Conservation (phyloP, 2,797 vertebrate species). For the Crocidura indochinensis region DNA sequence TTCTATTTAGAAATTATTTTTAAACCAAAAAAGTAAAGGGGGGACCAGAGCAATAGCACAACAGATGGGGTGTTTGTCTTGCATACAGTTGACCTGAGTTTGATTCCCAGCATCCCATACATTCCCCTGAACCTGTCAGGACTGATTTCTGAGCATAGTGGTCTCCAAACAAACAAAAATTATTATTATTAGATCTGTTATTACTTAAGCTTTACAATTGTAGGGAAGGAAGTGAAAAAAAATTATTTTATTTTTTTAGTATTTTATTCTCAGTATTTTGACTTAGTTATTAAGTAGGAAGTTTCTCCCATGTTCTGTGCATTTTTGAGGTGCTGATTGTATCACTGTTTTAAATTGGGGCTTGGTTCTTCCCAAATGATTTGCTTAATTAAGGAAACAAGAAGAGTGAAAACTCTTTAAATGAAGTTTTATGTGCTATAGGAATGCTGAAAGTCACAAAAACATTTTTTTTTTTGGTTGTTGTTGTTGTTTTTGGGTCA, state of each 20-base stretch:
- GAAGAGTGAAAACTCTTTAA: background rate
- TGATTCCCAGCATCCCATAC: too few relatives aligned
- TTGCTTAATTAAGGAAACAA: background rate
- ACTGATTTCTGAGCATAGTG: too few relatives aligned
- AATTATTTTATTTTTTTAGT: too few relatives aligned
- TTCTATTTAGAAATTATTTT: constrained; percentile 43
- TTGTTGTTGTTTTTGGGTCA: too few relatives aligned
- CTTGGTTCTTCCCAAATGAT: constrained; percentile 26
- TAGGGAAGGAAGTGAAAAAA: background rate
- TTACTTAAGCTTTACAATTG: constrained; percentile 12
- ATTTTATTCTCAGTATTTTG: background rate
- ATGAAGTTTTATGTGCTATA: background rate
- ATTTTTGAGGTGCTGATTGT: background rate
- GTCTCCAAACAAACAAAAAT: too few relatives aligned
- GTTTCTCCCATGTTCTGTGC: accelerated
- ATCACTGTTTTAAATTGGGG: background rate
- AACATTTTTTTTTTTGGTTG: background rate
- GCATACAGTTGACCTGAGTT: too few relatives aligned
- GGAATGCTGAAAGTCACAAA: background rate
- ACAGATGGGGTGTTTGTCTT: too few relatives aligned
- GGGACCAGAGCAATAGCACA: too few relatives aligned
- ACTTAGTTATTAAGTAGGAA: background rate
- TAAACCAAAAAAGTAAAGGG: too few relatives aligned
- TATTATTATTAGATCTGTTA: constrained; percentile 7
- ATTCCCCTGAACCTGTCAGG: too few relatives aligned